These are phyloP conservation scores for Cotesia congregata DNA, from an alignment of 2,888 invertebrate species.

Conservation along the genomic window DNA sequence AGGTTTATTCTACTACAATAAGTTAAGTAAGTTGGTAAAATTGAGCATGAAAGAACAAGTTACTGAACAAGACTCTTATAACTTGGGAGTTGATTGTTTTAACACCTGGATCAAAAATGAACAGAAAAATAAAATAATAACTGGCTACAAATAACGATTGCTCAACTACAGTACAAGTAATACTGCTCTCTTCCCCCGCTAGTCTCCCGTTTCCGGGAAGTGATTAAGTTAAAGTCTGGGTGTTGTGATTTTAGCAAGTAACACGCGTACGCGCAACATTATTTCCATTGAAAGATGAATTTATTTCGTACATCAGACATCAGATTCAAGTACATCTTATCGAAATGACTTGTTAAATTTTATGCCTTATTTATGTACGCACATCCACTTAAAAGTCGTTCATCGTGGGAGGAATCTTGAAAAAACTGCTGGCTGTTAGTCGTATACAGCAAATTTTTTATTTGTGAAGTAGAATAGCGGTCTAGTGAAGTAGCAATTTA, in stretches of 20 bases:
- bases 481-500: neutral
- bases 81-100: constrained; percentile 40
- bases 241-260: constrained; percentile 32
- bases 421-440: constrained; percentile 5
- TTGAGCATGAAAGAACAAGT: neutral
- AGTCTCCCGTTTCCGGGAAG: constrained; percentile 46
- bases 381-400: constrained; percentile 26
- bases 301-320: neutral
- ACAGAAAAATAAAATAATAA: constrained; percentile 37
- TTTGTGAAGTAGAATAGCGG: neutral
- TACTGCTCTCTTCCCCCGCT: constrained; percentile 13
- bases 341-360: constrained; percentile 3
- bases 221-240: constrained; percentile 40
- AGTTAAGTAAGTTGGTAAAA: neutral
- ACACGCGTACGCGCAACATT: constrained; percentile 17
- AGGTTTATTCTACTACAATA: neutral
- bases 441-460: no score
- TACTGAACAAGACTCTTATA: neutral
- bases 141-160: constrained; percentile 22
- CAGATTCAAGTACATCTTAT: constrained; percentile 3
- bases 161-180: neutral
- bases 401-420: constrained; percentile 39
- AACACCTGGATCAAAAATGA: constrained; percentile 48
- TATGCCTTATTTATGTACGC: constrained; percentile 4
- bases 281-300: constrained; percentile 25